Evolutionary conservation across 37 sponge, comb jelly and placozoan genomes (phyloP), one percentile per base, ranked within the genome.

Genomic region (Ianthella basta): DNA sequence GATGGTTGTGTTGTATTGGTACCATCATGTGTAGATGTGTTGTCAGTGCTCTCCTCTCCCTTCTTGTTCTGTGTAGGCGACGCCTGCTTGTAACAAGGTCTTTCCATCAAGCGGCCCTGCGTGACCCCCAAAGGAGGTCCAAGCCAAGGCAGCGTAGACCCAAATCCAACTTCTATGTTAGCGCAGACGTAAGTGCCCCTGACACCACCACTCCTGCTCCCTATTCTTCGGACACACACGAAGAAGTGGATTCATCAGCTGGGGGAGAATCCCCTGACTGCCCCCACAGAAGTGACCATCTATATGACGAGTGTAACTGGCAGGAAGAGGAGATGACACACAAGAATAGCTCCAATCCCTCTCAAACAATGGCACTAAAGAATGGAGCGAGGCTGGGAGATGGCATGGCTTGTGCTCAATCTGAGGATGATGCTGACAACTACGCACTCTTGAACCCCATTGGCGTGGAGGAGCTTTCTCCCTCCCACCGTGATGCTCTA

Each of bases 131-230:
- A 23, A 30, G 78, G 16, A 75, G 88, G 2, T 41, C 74, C 8
- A 88, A 88, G 60, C 92, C 88, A 0, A 73, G 88, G 3, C 5
- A 57, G 4, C 81, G 78, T 33, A 85, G 73, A 50, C 85, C 72
- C 24, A 87, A 87, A 29, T 85, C 54, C 0, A 39, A 78, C 35
- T 36, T 56, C 1, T 82, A 72, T 29, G 86, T 83, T 10, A 74
- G 82, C 59, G 86, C 92, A 29, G 92, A 92, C 79, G 65, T 92
- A 54, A 92, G 92, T 81, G 85, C 92, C 14, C 92, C 88, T 63
- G 92, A 92, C 41, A 92, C 84, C 20, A 92, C 92, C 15, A 92
- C 92, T 27, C 87, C 91, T 23, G 82, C 72, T 30, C 80, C 67
- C 25, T 39, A 69, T 1, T 82, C 75, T 55, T 84, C 84, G 8